Conservation (phyloP, 2,797 vertebrate genomes). For the Hemitrygon akajei region DNA sequence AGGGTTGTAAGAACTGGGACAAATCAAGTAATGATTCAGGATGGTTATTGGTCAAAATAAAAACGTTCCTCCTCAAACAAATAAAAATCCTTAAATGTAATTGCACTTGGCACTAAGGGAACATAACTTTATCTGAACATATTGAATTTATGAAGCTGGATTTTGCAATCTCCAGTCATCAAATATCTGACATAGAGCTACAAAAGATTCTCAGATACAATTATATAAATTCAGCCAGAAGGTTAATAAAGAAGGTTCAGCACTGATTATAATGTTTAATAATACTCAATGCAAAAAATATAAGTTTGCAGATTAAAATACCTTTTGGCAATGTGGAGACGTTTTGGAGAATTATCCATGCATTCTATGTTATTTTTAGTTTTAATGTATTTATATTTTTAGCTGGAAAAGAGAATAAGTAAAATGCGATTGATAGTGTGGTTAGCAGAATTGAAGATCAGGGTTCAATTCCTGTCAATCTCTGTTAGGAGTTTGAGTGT, state of each 20-base stretch:
- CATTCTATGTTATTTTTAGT: neutral
- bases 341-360: neutral
- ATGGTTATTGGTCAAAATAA: neutral
- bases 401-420: neutral
- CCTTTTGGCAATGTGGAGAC: neutral
- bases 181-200: neutral
- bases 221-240: neutral
- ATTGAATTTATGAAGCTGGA: neutral
- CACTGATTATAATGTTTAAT: neutral
- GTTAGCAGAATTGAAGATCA: no score
- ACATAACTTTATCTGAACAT: neutral
- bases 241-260: neutral
- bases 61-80: neutral
- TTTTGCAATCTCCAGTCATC: neutral
- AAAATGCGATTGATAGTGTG: neutral
- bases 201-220: neutral
- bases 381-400: neutral
- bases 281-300: neutral
- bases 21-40: neutral
- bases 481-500: no score
- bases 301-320: neutral
- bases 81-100: neutral
- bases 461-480: no score
- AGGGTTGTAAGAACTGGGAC: neutral
- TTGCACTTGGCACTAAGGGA: neutral